phyloP scores from a whole-genome alignment of 2,113 vertebrate species.

The Climacteris rufus region DNA sequence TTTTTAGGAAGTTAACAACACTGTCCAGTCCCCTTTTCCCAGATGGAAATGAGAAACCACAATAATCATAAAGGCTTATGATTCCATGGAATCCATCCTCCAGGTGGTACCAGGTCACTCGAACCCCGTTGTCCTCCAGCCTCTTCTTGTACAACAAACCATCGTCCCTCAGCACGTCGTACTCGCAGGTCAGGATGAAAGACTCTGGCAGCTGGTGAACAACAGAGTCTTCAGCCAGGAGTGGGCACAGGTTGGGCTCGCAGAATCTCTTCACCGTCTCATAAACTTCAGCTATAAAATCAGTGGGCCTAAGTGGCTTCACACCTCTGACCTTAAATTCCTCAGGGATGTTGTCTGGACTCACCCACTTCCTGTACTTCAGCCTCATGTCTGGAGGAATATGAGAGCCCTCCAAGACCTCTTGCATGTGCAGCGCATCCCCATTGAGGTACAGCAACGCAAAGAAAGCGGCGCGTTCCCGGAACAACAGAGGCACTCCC shows the following conservation, averaged over 20 bases:
- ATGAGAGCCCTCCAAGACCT: conserved; percentile 72
- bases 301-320: not conserved
- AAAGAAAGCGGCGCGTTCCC: conserved; percentile 66
- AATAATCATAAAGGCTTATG: conserved; percentile 65
- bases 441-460: conserved; percentile 71
- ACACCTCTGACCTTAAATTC: conserved; percentile 68
- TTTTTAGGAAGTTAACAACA: conserved; percentile 73
- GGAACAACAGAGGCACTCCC: conserved; percentile 75
- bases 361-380: conserved; percentile 75
- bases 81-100: conserved; percentile 81
- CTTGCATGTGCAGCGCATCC: conserved; percentile 52
- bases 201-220: conserved; percentile 70
- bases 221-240: conserved; percentile 72
- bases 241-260: conserved; percentile 68
- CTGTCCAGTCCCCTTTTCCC: conserved; percentile 68
- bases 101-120: conserved; percentile 78
- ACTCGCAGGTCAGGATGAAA: conserved; percentile 83
- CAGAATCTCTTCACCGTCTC: conserved; percentile 57
- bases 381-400: conserved; percentile 74
- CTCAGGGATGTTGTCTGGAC: conserved; percentile 73
- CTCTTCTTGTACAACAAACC: conserved; percentile 81
- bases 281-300: conserved; percentile 71
- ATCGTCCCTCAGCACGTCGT: conserved; percentile 79
- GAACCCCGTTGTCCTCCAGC: conserved; percentile 75
- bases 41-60: conserved; percentile 70